phyloP scores from a whole-genome alignment of 2,797 vertebrate species.

The Myotis vivesi region DNA sequence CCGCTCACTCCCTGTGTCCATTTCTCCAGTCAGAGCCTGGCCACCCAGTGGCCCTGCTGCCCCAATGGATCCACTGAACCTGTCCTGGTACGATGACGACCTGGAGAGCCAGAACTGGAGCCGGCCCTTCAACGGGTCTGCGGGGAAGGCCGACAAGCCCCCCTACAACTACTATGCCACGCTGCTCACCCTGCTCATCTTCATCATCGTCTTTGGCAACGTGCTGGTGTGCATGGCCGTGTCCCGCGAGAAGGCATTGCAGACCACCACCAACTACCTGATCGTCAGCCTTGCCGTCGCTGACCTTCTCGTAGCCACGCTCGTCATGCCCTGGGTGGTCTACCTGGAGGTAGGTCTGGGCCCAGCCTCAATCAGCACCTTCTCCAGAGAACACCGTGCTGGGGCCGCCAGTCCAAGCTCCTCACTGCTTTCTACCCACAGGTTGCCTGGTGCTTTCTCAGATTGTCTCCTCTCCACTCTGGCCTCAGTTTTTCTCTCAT shows the following conservation, averaged over 20 bases:
- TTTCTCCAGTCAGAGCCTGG: slow-evolving; percentile 72
- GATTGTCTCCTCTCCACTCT: not conserved
- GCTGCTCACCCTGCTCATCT: slow-evolving; percentile 97
- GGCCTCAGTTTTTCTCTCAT: not conserved
- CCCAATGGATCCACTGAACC: slow-evolving; percentile 95
- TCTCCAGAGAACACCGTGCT: not conserved
- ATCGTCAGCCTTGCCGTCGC: slow-evolving; percentile 98
- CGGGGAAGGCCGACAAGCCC: slow-evolving; percentile 82
- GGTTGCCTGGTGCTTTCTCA: not conserved
- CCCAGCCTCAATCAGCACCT: not conserved
- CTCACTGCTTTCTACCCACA: not conserved
- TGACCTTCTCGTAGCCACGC: slow-evolving; percentile 95
- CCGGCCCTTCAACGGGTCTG: slow-evolving; percentile 88
- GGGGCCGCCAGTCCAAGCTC: not conserved
- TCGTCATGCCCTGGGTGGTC: slow-evolving; percentile 99
- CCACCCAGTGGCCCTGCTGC: slow-evolving; percentile 64
- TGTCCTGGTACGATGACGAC: slow-evolving; percentile 92
- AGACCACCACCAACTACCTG: slow-evolving; percentile 99
- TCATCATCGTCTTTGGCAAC: slow-evolving; percentile 97
- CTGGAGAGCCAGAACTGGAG: slow-evolving; percentile 89
- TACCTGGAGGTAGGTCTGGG: slow-evolving; percentile 92
- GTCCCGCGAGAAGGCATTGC: slow-evolving; percentile 95
- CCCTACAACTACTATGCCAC: slow-evolving; percentile 98
- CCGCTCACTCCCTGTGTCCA: not conserved
- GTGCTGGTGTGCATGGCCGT: slow-evolving; percentile 99